These are phyloP conservation scores for Fulica atra DNA, from an alignment of 2,113 vertebrate species.

Conservation along the genomic window DNA sequence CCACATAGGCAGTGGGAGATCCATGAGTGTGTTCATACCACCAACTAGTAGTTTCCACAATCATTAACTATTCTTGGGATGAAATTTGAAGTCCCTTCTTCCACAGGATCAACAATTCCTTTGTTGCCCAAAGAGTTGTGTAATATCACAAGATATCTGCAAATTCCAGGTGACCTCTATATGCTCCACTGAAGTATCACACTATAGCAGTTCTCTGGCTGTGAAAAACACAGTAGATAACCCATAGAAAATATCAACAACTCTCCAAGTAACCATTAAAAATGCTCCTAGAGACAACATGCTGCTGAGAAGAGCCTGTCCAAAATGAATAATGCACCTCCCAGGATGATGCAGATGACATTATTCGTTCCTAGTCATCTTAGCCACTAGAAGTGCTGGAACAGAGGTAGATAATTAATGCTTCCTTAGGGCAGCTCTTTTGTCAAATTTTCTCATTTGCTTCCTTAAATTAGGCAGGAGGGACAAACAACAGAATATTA, in stretches of 20 bases:
- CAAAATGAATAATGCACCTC: not conserved
- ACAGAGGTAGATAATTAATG: not conserved
- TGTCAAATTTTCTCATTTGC: not conserved
- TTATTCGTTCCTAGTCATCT: not conserved
- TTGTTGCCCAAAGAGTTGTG: not conserved
- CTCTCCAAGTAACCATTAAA: not conserved
- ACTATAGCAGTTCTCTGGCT: not conserved
- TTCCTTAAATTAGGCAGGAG: not conserved
- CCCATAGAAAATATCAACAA: not conserved
- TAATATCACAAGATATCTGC: not conserved
- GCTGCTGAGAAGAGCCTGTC: not conserved
- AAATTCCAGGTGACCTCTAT: not conserved
- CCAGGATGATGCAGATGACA: not conserved
- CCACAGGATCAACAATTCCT: not conserved
- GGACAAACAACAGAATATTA: not conserved
- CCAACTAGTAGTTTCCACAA: not conserved
- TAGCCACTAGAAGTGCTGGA: not conserved
- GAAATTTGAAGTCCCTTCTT: not conserved
- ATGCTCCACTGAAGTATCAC: not conserved
- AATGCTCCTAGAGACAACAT: not conserved
- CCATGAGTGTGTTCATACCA: not conserved
- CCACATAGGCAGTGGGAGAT: not conserved
- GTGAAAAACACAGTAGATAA: not conserved
- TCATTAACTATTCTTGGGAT: not conserved
- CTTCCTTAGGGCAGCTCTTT: not conserved